Evolutionary conservation across 2,888 invertebrate genomes (phyloP).

Genomic region (Cephalotes varians): DNA sequence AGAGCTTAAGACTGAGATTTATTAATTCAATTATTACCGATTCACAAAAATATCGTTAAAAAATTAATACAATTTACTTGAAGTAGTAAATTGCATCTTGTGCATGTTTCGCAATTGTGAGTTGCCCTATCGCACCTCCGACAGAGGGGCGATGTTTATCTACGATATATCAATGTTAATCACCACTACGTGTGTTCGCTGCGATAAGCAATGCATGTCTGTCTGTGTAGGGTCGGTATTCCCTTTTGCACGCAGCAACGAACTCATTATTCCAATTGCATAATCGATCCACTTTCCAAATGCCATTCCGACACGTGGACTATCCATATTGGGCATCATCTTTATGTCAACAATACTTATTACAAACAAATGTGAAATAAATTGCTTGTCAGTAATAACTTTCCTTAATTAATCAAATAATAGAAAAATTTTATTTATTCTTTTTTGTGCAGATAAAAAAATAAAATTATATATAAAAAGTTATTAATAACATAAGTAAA

Average conservation of each 20-base stretch:
- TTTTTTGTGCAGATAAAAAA: not conserved
- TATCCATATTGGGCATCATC: not conserved
- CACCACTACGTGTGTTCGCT: constrained; percentile 33
- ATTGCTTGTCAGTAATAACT: not conserved
- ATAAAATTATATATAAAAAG: not conserved
- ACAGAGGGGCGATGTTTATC: constrained; percentile 30
- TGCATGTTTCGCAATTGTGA: constrained; percentile 28
- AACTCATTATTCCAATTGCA: constrained; percentile 51
- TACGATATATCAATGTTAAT: constrained; percentile 46
- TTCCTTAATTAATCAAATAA: not conserved
- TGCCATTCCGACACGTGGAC: constrained; percentile 27
- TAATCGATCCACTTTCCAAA: constrained; percentile 34
- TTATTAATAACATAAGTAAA: not conserved
- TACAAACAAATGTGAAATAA: not conserved
- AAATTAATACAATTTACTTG: not conserved
- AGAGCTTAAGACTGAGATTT: too few species aligned
- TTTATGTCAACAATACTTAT: not conserved
- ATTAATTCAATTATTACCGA: too few species aligned
- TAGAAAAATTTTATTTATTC: not conserved
- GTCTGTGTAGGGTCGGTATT: constrained; percentile 6
- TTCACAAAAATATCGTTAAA: too few species aligned
- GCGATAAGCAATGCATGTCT: constrained; percentile 31
- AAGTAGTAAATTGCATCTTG: not conserved
- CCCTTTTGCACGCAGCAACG: constrained; percentile 25
- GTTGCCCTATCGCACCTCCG: constrained; percentile 7